phyloP scores from a whole-genome alignment of 2,888 invertebrate species.

The Escarpia spicata region DNA sequence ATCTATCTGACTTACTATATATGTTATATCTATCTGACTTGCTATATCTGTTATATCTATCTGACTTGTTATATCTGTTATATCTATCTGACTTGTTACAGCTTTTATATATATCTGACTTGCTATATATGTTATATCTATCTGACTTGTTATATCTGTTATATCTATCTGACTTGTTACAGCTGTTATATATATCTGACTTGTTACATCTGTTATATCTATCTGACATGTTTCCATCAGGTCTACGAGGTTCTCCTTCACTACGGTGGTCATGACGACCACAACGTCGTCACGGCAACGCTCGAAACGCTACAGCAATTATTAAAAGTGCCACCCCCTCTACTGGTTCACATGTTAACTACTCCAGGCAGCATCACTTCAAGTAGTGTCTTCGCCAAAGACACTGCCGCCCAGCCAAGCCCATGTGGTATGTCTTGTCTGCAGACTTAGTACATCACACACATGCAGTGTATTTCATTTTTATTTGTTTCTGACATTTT shows the following conservation, averaged over 20 bases:
- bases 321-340: conserved; percentile 70
- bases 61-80: no score
- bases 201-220: background rate
- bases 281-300: conserved; percentile 87
- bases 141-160: no score
- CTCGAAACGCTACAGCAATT: conserved; percentile 79
- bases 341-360: conserved; percentile 70
- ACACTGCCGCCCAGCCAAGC: background rate
- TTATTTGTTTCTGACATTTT: no score
- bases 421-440: background rate
- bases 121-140: no score
- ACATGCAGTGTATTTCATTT: no score
- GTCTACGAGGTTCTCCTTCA: conserved; percentile 68
- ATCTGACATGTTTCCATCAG: conserved; percentile 49
- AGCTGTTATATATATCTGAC: no score
- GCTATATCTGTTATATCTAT: no score
- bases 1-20: no score
- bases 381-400: conserved; percentile 45
- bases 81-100: no score
- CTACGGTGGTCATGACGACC: conserved; percentile 74
- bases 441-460: background rate
- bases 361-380: conserved; percentile 66
- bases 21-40: no score
- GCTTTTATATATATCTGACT: no score
- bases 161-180: no score